These are phyloP conservation scores for Lerista edwardsae DNA, from an alignment of 2,797 vertebrate species.

Conservation along the genomic window DNA sequence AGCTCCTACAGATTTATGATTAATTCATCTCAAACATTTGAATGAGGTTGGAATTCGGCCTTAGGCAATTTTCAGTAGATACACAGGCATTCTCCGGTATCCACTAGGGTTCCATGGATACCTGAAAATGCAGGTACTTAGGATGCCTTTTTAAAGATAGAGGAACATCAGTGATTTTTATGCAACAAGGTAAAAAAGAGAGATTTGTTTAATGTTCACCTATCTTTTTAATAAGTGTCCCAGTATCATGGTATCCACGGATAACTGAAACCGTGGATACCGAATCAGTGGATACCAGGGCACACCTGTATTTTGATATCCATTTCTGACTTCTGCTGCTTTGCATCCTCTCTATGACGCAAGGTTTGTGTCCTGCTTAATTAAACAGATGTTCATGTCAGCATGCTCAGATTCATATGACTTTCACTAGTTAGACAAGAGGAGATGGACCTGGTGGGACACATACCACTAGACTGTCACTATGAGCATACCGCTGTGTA, in stretches of 20 bases:
- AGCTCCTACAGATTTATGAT: background rate
- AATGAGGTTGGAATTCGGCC: background rate
- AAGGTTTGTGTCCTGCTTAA: background rate
- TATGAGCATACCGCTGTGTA: background rate
- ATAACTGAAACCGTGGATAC: no score
- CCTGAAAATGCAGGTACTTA: no score
- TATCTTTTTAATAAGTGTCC: no score
- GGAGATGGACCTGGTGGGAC: background rate
- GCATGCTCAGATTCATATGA: background rate
- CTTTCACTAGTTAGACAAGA: slow-evolving; percentile 24
- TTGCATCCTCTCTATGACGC: background rate
- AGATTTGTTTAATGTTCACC: no score
- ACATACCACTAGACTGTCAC: slow-evolving; percentile 10
- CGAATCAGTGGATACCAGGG: no score
- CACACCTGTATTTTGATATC: slow-evolving; percentile 1
- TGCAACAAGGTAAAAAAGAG: no score
- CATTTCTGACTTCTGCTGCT: background rate
- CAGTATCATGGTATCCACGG: no score
- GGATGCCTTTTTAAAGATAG: no score
- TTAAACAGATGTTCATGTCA: slow-evolving; percentile 16
- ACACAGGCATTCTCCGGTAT: no score
- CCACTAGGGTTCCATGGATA: no score
- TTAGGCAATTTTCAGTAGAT: background rate
- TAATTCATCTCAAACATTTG: background rate
- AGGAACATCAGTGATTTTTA: no score